Conservation (phyloP, 2,888 invertebrate species). For the Idaea dimidiata region DNA sequence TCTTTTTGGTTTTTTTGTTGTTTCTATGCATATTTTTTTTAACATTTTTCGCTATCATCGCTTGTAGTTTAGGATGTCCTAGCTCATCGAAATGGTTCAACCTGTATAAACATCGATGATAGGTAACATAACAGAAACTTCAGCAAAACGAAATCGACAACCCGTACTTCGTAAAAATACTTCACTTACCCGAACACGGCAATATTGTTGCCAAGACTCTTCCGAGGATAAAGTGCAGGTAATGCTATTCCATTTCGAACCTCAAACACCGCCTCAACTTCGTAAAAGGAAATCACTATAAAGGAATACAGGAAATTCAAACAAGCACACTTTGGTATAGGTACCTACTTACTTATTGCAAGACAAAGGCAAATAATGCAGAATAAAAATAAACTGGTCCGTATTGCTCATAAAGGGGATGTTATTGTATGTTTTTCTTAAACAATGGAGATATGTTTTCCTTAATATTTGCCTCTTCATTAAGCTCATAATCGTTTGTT, state of each 20-base stretch:
- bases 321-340: background rate
- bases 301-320: background rate
- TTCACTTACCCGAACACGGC: background rate
- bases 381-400: conserved; percentile 60
- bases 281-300: background rate
- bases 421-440: conserved; percentile 62
- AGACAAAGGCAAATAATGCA: conserved; percentile 50
- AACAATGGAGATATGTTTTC: conserved; percentile 44
- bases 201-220: background rate
- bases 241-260: background rate
- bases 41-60: too few relatives aligned
- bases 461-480: conserved; percentile 42
- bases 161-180: background rate
- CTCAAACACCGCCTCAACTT: background rate
- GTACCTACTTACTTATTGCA: conserved; percentile 7
- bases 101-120: too few relatives aligned
- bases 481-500: background rate
- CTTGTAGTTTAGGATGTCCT: too few relatives aligned
- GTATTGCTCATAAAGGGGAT: conserved; percentile 48
- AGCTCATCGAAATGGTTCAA: too few relatives aligned
- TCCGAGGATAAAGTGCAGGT: background rate
- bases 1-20: too few relatives aligned
- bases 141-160: background rate
- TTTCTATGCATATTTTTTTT: too few relatives aligned
- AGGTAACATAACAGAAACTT: background rate